These are phyloP conservation scores for Acanthacorydalis orientalis DNA, from an alignment of 2,888 invertebrate genomes.

Conservation along the genomic window DNA sequence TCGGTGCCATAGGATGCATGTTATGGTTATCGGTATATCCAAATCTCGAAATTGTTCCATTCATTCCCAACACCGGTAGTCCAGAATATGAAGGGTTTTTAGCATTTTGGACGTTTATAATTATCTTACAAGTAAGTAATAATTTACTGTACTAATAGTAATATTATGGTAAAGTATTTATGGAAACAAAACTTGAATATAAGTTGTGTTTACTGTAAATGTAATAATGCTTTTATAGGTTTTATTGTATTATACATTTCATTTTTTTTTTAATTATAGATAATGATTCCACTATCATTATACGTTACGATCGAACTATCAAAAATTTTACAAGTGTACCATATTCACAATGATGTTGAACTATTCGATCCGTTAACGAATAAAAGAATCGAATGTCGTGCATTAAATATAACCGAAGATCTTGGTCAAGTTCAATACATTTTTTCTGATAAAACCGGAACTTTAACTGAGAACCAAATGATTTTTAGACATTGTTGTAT, in stretches of 20 bases:
- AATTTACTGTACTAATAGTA: too few species aligned
- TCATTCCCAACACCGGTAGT: slow-evolving; percentile 26
- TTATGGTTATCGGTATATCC: slow-evolving; percentile 57
- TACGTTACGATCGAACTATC: slow-evolving; percentile 96
- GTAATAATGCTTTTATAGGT: too few species aligned
- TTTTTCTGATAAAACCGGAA: slow-evolving; percentile 96
- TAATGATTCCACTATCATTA: slow-evolving; percentile 91
- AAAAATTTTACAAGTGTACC: slow-evolving; percentile 87
- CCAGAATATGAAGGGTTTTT: slow-evolving; percentile 61
- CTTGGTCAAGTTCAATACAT: slow-evolving; percentile 89
- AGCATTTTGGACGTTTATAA: slow-evolving; percentile 90
- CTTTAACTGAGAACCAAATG: slow-evolving; percentile 96
- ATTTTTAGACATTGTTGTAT: slow-evolving; percentile 83
- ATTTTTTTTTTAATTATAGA: slow-evolving; percentile 33
- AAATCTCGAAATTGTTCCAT: slow-evolving; percentile 43
- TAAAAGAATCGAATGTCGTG: slow-evolving; percentile 74
- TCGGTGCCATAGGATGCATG: slow-evolving; percentile 82
- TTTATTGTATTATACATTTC: not conserved
- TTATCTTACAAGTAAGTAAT: slow-evolving; percentile 65
- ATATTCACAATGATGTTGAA: slow-evolving; percentile 79
- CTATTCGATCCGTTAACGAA: slow-evolving; percentile 73
- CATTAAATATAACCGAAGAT: slow-evolving; percentile 93
- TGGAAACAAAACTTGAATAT: too few species aligned
- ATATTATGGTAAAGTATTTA: not conserved
- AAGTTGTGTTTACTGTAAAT: too few species aligned